phyloP scores from a whole-genome alignment of 2,888 invertebrate species.

The Danaus chrysippus region DNA sequence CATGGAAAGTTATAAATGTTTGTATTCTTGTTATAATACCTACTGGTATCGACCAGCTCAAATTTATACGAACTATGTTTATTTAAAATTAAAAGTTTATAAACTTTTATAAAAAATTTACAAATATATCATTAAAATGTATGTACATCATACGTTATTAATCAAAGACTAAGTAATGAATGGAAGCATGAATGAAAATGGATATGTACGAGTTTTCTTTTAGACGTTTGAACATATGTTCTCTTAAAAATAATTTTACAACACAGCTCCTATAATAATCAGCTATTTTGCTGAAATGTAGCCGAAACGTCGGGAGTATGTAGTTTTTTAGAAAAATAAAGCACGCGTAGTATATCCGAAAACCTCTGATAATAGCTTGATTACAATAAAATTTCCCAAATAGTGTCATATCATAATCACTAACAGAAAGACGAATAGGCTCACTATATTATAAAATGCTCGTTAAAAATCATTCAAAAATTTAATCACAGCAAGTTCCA shows the following conservation, averaged over 20 bases:
- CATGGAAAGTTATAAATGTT: no score
- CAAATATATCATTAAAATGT: slow-evolving; percentile 2
- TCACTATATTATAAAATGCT: background rate
- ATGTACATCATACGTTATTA: background rate
- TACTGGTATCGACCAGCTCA: background rate
- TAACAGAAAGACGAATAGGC: background rate
- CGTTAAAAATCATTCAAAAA: background rate
- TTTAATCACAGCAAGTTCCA: slow-evolving; percentile 3
- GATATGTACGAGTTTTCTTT: slow-evolving; percentile 39
- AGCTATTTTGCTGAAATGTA: no score
- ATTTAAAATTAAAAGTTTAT: slow-evolving; percentile 1
- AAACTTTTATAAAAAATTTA: background rate
- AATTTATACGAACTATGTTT: background rate
- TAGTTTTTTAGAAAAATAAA: no score
- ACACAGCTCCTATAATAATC: no score
- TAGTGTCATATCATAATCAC: no score
- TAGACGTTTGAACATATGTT: no score
- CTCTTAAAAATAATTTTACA: no score
- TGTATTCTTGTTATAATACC: no score
- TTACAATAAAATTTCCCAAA: no score
- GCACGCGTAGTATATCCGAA: no score
- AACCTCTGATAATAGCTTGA: no score
- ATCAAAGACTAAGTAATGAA: slow-evolving; percentile 50
- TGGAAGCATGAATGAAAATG: slow-evolving; percentile 53
- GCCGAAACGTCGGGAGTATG: no score